Base-by-base conservation (phyloP, 92 coral and sea anemone genomes). In the Phymanthus crucifer region DNA sequence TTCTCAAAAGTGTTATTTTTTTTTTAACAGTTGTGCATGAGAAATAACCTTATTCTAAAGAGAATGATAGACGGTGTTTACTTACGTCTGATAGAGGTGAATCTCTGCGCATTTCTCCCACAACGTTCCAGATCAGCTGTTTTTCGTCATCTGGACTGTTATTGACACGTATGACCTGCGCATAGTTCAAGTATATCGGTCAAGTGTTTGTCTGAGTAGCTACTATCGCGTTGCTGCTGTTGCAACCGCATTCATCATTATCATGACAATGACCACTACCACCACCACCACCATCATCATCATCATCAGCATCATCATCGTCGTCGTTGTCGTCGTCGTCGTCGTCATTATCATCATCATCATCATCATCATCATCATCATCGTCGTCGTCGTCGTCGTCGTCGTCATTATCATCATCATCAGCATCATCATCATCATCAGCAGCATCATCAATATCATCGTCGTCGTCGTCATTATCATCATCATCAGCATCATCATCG, bases 51-150 rank as follows among this genome's bases (percentile, higher is more conserved):
- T 54, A 54, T 54, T 54, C 64, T 54, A 26, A 54, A 54, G 64
- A 21, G 54, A 37, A 71, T 71, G 54, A 14, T 21, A 21, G 27
- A 13, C 6, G 27, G 0, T 71, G 29, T 8, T 34, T 70, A 73
- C 57, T 38, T 21, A 45, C 48, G 9, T 72, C 58, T 72, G 71
- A 19, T 57, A 77, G 40, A 24, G 83, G 68, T 8, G 35, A 19
- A 32, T 77, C 81, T 68, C 45, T 74, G 18, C 76, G 82, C 48
- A 83, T 85, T 75, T 85, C 93, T 40, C 97, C 97, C 21, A 92
- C 86, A 47, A 92, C 83, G 68, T 80, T 83, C 97, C 93, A 89
- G 16, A 73, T 70, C 21, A 89, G 72, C 43, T 87, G 89, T 40
- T 83, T 71, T 16, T 58, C 87, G 43, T 71, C 66, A 21, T 78